Conservation (phyloP, 2,888 invertebrate genomes). For the Lucinisca nassula region DNA sequence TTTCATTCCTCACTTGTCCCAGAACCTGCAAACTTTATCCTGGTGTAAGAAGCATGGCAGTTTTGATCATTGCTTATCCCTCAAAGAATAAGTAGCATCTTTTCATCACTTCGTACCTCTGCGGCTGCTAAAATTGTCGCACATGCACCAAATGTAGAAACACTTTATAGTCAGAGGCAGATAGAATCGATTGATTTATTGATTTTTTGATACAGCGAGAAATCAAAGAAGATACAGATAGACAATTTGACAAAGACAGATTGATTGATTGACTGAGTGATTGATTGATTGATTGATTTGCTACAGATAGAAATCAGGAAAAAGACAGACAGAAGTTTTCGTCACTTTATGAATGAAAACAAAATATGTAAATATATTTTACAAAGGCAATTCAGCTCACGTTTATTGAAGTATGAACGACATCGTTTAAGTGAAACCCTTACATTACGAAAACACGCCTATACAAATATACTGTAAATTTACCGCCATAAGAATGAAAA, state of each 20-base stretch:
- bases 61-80: no score
- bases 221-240: not conserved
- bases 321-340: not conserved
- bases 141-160: no score
- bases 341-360: not conserved
- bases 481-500: no score
- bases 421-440: no score
- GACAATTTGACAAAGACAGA: not conserved
- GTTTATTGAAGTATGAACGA: no score
- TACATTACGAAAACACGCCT: no score
- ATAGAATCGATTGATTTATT: not conserved
- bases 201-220: not conserved
- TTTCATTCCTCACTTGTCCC: not conserved
- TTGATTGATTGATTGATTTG: conserved; percentile 6
- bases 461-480: no score
- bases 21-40: not conserved
- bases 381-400: not conserved
- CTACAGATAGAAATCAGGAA: not conserved
- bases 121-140: no score
- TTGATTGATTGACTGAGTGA: not conserved
- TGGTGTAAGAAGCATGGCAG: no score
- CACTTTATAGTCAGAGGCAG: not conserved
- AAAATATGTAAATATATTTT: not conserved
- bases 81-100: no score
- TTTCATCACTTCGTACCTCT: no score